Percentiles rank a stretch among this genome's conserved stretches.
These are phyloP conservation scores for Leptestheria dahalacensis DNA, from an alignment of 1,140 invertebrate genomes.

Conservation along the genomic window DNA sequence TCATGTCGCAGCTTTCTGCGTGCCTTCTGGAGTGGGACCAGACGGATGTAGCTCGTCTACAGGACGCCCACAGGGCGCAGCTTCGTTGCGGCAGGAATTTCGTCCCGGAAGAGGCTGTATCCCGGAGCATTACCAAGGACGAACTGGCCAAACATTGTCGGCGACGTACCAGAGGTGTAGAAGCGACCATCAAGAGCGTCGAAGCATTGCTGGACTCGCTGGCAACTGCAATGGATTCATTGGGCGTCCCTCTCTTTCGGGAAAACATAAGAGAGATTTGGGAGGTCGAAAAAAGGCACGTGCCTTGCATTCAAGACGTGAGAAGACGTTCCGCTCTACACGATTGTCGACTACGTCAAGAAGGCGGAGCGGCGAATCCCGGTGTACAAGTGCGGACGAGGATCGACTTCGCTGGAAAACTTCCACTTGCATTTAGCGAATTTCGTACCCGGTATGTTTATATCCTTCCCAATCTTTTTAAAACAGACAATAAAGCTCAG, in stretches of 20 bases:
- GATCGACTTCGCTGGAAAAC: neutral
- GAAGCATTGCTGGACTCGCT: neutral
- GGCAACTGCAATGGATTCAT: neutral
- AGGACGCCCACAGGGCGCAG: no score
- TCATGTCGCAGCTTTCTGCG: neutral
- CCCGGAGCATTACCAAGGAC: neutral
- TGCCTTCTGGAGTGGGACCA: neutral
- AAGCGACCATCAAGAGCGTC: neutral
- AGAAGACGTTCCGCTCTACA: neutral
- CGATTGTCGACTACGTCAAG: neutral
- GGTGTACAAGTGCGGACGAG: neutral
- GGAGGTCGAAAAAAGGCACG: neutral
- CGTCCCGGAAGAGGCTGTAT: neutral
- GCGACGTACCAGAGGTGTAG: neutral
- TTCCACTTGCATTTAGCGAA: neutral
- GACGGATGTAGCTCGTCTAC: no score
- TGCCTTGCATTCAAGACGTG: neutral
- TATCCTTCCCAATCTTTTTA: neutral
- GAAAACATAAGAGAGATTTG: neutral
- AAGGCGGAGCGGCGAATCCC: neutral
- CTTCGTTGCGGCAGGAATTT: neutral
- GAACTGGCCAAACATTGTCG: neutral
- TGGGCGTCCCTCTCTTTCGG: neutral
- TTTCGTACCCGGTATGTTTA: neutral
- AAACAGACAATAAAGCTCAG: neutral